Evolutionary conservation across 2,797 vertebrate genomes (phyloP).

Genomic region (Pseudochaenichthys georgianus): DNA sequence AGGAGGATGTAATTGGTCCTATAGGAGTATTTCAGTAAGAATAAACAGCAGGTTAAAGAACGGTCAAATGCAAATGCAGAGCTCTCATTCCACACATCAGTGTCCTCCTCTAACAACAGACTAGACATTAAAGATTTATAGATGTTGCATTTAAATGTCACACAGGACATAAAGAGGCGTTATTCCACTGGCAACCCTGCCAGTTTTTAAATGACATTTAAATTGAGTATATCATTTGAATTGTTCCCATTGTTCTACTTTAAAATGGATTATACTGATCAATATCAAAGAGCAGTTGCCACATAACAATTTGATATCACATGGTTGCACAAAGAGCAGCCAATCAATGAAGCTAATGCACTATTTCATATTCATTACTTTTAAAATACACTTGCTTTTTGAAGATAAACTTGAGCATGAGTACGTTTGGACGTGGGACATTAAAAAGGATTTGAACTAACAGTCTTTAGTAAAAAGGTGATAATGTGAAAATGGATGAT

Average conservation of each 20-base stretch:
- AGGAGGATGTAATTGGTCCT: constrained; percentile 4
- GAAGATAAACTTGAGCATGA: background rate
- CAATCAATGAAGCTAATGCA: background rate
- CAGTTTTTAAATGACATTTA: constrained; percentile 31
- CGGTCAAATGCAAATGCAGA: background rate
- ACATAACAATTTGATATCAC: background rate
- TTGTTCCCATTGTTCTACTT: constrained; percentile 4
- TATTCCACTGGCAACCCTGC: background rate
- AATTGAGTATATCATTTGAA: constrained; percentile 10
- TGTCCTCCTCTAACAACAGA: background rate
- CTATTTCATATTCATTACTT: background rate
- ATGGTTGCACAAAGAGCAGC: background rate
- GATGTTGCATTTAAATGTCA: constrained; percentile 1
- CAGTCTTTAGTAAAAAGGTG: background rate
- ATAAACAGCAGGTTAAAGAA: constrained; percentile 14
- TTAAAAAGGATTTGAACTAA: background rate
- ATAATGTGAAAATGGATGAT: too few relatives aligned
- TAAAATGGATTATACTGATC: constrained; percentile 4
- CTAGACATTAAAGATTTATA: constrained; percentile 26
- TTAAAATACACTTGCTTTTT: background rate
- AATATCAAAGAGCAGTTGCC: constrained; percentile 25
- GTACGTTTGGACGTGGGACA: background rate
- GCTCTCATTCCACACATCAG: background rate
- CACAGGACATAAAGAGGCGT: background rate
- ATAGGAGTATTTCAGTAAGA: constrained; percentile 13